Conservation (phyloP, 2,797 vertebrate species). For the Artibeus jamaicensis region DNA sequence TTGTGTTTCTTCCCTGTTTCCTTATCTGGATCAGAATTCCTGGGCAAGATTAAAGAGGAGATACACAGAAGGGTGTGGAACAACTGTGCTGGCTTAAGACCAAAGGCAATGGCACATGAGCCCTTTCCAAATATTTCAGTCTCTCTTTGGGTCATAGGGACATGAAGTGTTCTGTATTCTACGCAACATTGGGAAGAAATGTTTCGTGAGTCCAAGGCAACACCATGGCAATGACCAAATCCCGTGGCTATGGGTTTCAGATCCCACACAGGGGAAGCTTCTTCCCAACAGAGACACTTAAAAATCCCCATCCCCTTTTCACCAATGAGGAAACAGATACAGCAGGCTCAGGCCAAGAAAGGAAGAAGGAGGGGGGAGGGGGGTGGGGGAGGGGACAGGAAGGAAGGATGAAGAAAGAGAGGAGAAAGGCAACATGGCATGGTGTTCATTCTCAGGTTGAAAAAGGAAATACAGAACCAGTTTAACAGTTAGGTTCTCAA, state of each 20-base stretch:
- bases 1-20: background rate
- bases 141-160: background rate
- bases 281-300: background rate
- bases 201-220: background rate
- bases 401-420: background rate
- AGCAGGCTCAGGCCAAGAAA: background rate
- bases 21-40: background rate
- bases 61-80: background rate
- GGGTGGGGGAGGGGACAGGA: background rate
- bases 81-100: background rate
- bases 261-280: background rate
- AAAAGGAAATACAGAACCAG: background rate
- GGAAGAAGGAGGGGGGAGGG: background rate
- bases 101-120: background rate
- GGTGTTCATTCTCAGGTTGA: background rate
- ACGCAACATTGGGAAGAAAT: background rate
- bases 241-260: background rate
- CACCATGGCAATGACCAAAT: background rate
- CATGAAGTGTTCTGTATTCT: background rate
- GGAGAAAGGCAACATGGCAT: background rate
- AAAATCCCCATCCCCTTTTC: background rate
- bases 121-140: background rate
- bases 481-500: background rate
- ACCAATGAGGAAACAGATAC: background rate
- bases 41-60: background rate